Percentiles rank a stretch among this genome's conserved stretches.
phyloP scores from a whole-genome alignment of 1,140 invertebrate species.

The Eulimnadia texana region DNA sequence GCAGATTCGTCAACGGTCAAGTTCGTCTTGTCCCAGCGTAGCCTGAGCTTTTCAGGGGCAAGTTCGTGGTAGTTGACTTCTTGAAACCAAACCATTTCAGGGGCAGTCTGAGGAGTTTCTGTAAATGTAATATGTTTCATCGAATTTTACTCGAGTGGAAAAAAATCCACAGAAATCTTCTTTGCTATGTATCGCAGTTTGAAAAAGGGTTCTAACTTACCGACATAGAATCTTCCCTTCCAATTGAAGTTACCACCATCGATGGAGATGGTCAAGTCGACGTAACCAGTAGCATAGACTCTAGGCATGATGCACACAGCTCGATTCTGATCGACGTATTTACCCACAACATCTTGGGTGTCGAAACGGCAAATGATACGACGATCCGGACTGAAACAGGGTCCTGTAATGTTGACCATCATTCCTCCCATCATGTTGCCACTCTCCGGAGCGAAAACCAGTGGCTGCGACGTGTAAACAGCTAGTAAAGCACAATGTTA shows the following conservation, averaged over 20 bases:
- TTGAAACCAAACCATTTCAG: conserved; percentile 66
- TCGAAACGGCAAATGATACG: conserved; percentile 47
- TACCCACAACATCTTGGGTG: conserved; percentile 45
- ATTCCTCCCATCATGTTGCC: conserved; percentile 91
- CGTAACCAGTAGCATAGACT: conserved; percentile 78
- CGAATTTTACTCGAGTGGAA: too few species aligned
- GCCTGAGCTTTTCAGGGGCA: conserved; percentile 51
- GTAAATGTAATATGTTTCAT: too few species aligned
- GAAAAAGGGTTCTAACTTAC: conserved; percentile 40
- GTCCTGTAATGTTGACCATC: conserved; percentile 86
- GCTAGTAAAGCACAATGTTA: too few species aligned
- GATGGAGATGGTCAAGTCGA: conserved; percentile 71
- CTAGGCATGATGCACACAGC: conserved; percentile 78
- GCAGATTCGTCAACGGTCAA: conserved; percentile 63
- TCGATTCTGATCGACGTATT: conserved; percentile 57
- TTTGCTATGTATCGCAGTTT: too few species aligned
- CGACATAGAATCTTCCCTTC: conserved; percentile 82
- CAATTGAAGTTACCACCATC: conserved; percentile 66
- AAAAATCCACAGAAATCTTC: too few species aligned
- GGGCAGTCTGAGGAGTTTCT: conserved; percentile 73
- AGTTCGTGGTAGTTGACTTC: conserved; percentile 48
- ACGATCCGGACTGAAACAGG: conserved; percentile 60
- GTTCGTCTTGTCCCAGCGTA: conserved; percentile 69
- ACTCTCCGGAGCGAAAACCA: conserved; percentile 81
- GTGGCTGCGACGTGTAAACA: conserved; percentile 50